Conservation (phyloP, 2,797 vertebrate genomes). For the Schizopygopsis pylzovi region DNA sequence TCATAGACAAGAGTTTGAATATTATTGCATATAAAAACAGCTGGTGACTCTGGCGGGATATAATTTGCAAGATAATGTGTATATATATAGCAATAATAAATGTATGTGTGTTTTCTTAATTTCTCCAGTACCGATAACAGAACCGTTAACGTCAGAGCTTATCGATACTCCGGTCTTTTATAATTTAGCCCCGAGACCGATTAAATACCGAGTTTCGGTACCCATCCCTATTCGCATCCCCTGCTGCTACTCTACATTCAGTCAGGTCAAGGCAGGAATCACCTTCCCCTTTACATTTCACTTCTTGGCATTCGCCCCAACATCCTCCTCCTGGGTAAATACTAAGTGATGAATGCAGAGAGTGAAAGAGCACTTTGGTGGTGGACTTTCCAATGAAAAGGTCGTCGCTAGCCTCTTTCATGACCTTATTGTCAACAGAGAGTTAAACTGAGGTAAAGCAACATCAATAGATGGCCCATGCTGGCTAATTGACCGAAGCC, state of each 20-base stretch:
- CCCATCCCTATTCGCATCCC: neutral
- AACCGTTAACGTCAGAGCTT: too few species aligned
- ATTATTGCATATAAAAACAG: too few species aligned
- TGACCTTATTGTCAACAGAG: neutral
- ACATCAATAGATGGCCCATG: neutral
- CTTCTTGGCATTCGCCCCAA: neutral
- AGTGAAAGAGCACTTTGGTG: neutral
- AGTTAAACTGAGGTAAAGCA: neutral
- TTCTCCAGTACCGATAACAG: too few species aligned
- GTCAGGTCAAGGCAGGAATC: conserved; percentile 28
- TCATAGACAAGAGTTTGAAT: too few species aligned
- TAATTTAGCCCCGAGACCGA: too few species aligned
- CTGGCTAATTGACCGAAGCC: neutral
- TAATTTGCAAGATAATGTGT: too few species aligned
- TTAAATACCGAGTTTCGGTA: too few species aligned
- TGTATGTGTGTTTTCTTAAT: too few species aligned
- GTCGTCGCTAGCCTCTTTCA: neutral
- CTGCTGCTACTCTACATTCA: conserved; percentile 28
- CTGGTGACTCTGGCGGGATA: too few species aligned
- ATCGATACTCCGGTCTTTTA: too few species aligned
- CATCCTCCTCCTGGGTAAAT: conserved; percentile 6
- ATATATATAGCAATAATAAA: too few species aligned
- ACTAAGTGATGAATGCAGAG: neutral
- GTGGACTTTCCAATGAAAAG: neutral
- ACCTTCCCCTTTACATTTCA: neutral